A percentile compares a stretch with the other conserved stretches of the same genome.
Evolutionary conservation across 1,140 invertebrate genomes (phyloP).

Genomic region (Delia radicum): DNA sequence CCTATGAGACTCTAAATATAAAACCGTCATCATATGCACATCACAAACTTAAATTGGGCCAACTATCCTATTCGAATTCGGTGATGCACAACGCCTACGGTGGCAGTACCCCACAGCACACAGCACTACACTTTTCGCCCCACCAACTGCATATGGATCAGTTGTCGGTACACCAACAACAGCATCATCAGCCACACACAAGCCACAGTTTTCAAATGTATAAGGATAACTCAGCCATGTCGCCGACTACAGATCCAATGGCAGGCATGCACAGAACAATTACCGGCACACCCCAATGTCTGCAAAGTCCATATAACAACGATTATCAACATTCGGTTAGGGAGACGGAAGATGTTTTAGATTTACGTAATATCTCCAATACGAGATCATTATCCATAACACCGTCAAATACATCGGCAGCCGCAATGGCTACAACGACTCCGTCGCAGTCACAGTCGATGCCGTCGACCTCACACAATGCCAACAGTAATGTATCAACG

Average conservation of each 20-base stretch:
- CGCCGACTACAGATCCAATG: neutral
- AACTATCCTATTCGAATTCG: slow-evolving; percentile 32
- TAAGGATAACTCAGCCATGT: neutral
- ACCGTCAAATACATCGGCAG: neutral
- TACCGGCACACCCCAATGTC: no score
- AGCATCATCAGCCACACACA: slow-evolving; percentile 47
- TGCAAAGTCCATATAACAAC: slow-evolving; percentile 23
- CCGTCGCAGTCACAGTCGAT: slow-evolving; percentile 9
- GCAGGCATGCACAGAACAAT: neutral
- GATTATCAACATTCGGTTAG: neutral
- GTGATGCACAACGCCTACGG: neutral
- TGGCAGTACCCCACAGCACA: neutral
- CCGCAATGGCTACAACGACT: slow-evolving; percentile 1
- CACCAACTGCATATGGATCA: slow-evolving; percentile 48
- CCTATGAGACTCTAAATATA: slow-evolving; percentile 28
- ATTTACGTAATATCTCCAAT: slow-evolving; percentile 25
- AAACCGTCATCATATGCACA: slow-evolving; percentile 42
- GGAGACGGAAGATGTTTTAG: slow-evolving; percentile 19
- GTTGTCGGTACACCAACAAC: slow-evolving; percentile 42
- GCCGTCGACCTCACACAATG: neutral
- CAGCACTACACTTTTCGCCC: slow-evolving; percentile 13
- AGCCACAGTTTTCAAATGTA: slow-evolving; percentile 30
- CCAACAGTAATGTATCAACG: slow-evolving; percentile 7
- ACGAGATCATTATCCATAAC: neutral
- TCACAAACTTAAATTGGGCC: slow-evolving; percentile 49